These are phyloP conservation scores for Agonum fuliginosum DNA, from an alignment of 2,888 invertebrate genomes.

Conservation along the genomic window DNA sequence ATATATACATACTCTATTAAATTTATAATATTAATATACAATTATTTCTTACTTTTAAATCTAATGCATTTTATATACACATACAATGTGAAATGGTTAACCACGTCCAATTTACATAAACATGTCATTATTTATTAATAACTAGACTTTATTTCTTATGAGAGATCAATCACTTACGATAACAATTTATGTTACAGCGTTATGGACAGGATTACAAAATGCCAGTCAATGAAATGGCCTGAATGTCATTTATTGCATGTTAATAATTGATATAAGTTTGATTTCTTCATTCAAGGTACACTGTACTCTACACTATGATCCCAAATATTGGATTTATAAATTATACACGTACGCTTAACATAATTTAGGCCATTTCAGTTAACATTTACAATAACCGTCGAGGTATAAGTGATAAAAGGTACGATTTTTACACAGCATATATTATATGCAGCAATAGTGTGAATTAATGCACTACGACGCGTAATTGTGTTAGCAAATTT, in stretches of 20 bases:
- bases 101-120: constrained; percentile 54
- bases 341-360: constrained; percentile 39
- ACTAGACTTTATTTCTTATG: constrained; percentile 46
- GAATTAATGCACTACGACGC: constrained; percentile 28
- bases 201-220: constrained; percentile 57
- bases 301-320: constrained; percentile 54
- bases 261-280: constrained; percentile 53
- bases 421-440: constrained; percentile 51
- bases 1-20: constrained; percentile 56
- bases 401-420: constrained; percentile 36
- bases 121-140: constrained; percentile 44
- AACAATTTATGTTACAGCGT: constrained; percentile 55
- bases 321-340: constrained; percentile 57
- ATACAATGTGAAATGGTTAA: constrained; percentile 38
- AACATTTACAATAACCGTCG: constrained; percentile 37
- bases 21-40: constrained; percentile 50
- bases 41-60: constrained; percentile 49
- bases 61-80: constrained; percentile 57
- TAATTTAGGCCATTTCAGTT: constrained; percentile 58
- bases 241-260: constrained; percentile 56
- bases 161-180: constrained; percentile 54
- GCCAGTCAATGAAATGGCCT: constrained; percentile 59
- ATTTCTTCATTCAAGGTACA: constrained; percentile 50
- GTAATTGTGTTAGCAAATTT: constrained; percentile 11
- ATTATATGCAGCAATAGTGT: constrained; percentile 49